Percentiles rank a stretch among this genome's conserved stretches.
These are phyloP conservation scores for Opisthograptis luteolata DNA, from an alignment of 2,888 invertebrate genomes.

Conservation along the genomic window DNA sequence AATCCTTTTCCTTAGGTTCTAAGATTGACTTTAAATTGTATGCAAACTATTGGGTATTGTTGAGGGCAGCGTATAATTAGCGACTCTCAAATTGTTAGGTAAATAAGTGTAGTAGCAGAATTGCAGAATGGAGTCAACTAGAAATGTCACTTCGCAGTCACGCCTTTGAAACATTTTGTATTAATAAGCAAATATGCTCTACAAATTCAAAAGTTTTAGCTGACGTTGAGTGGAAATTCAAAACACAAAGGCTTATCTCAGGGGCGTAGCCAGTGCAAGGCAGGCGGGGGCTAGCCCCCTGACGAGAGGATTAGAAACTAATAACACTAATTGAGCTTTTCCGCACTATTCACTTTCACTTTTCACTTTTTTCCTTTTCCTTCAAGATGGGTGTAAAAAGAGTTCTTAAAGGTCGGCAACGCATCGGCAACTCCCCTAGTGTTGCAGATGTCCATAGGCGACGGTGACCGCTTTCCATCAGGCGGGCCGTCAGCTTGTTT, in stretches of 20 bases:
- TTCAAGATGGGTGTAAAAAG: too few relatives aligned
- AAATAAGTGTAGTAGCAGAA: conserved; percentile 38
- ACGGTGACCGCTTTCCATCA: too few relatives aligned
- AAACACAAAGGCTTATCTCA: conserved; percentile 6
- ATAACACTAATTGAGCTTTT: neutral
- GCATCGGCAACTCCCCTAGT: too few relatives aligned
- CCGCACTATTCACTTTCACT: too few relatives aligned
- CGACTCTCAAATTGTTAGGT: conserved; percentile 80
- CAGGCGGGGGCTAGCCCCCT: neutral
- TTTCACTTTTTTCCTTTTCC: too few relatives aligned
- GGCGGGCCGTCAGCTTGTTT: too few relatives aligned
- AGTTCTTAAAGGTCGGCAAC: too few relatives aligned
- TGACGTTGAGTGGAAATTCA: conserved; percentile 9
- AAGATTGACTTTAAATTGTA: conserved; percentile 45
- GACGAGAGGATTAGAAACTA: neutral
- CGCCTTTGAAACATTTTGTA: conserved; percentile 40
- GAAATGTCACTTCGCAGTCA: conserved; percentile 45
- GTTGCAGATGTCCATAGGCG: too few relatives aligned
- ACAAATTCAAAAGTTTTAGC: conserved; percentile 18
- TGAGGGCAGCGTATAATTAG: conserved; percentile 79
- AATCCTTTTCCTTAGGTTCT: conserved; percentile 33
- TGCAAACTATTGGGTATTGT: conserved; percentile 66
- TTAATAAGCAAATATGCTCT: conserved; percentile 35
- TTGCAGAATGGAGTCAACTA: conserved; percentile 38
- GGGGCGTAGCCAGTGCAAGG: neutral